These are phyloP conservation scores for Sesia bembeciformis DNA, from an alignment of 2,888 invertebrate species.

Conservation along the genomic window DNA sequence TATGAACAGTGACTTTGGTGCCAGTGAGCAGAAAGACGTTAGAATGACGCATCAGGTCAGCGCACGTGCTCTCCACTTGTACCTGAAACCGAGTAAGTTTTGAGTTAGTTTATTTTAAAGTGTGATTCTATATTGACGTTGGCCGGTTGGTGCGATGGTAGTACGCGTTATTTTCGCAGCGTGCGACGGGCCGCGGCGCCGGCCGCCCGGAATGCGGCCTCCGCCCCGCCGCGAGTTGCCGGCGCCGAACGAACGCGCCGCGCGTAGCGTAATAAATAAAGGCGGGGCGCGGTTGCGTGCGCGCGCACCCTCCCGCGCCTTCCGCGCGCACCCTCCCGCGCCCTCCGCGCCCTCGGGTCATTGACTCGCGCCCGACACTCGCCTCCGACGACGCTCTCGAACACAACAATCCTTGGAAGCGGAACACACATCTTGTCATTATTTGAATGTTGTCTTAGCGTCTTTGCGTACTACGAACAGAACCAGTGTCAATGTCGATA, in stretches of 20 bases:
- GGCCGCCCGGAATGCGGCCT: conserved; percentile 62
- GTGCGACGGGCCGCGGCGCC: conserved; percentile 32
- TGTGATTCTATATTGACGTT: conserved; percentile 48
- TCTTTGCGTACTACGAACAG: conserved; percentile 20
- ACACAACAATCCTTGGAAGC: conserved; percentile 53
- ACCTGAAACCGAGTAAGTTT: conserved; percentile 55
- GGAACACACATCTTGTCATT: conserved; percentile 38
- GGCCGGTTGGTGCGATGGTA: conserved; percentile 29
- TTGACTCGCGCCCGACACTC: conserved; percentile 50
- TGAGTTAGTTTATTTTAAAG: conserved; percentile 61
- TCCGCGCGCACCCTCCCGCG: conserved; percentile 57
- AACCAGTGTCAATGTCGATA: conserved; percentile 65
- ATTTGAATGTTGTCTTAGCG: conserved; percentile 7
- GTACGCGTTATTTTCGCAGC: conserved; percentile 62
- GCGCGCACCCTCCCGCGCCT: conserved; percentile 23
- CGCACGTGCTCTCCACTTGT: conserved; percentile 52
- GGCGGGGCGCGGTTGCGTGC: conserved; percentile 72
- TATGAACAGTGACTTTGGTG: conserved; percentile 55
- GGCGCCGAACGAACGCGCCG: conserved; percentile 39
- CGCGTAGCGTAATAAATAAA: conserved; percentile 73
- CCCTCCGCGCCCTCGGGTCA: conserved; percentile 61
- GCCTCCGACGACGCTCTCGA: conserved; percentile 37
- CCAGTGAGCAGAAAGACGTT: conserved; percentile 34
- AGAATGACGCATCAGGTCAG: conserved; percentile 41
- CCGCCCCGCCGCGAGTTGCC: conserved; percentile 52